Base-by-base conservation (phyloP, 2,113 vertebrate species). In the Pomatorhinus ruficollis region DNA sequence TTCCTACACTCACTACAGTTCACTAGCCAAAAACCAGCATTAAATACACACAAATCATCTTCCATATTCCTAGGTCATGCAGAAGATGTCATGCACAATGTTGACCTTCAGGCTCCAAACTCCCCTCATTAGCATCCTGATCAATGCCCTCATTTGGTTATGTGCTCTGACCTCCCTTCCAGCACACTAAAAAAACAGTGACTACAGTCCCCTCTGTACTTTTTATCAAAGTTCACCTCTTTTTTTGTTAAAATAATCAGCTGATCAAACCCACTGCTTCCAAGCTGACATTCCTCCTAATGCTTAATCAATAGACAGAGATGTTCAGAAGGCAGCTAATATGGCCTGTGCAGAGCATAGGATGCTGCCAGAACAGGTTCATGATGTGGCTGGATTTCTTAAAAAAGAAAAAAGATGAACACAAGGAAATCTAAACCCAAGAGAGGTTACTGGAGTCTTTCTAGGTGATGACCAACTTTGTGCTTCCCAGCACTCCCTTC, bases 281-380 rank as follows among this genome's bases (percentile, higher is more conserved):
- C 47, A 56, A 74, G 63, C 33, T 66, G 59, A 83, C 30, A 19
- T 45, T 83, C 23, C 42, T 66, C 30, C 35, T 80, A 69, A 88
- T 33, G 37, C 56, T 85, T 77, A 77, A 92, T 90, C 94, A 80
- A 92, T 20, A 74, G 44, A n/a, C 19, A 79, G 23, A 71, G 69
- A 27, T 25, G 42, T 45, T 94, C 59, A 77, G 47, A 50, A 72
- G 33, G 52, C 24, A 82, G 42, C 17, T 49, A 69, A 70, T 5
- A 33, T 3, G 7, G 33, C 39, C 64, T 25, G 42, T 71, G 65
- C 20, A 44, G 11, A 66, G 35, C 0, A 2, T 0, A 69, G 52
- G 45, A 75, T 24, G 47, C n/a, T 72, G 28, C 0, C 1, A 77
- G 28, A 24, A 93, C 25, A 76, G 24, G n/a, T 5, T 50, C 24